Base-by-base conservation (phyloP, 2,888 invertebrate species). In the Micoletzkya japonica region DNA sequence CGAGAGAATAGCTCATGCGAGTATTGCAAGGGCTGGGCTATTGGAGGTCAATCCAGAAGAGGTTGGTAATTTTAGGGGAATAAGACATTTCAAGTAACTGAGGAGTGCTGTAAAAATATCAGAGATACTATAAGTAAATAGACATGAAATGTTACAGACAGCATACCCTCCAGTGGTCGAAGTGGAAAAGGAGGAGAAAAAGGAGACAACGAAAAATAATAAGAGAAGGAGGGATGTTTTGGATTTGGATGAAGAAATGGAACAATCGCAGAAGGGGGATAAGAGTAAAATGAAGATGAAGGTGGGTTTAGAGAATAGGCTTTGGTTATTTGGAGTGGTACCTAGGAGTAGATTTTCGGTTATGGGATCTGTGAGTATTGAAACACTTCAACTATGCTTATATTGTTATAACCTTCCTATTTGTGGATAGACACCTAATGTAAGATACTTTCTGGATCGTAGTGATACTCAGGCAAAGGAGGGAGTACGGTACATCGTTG, bases 1-100 rank as follows among this genome's bases (percentile, higher is more conserved):
- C 86, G 66, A 70, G 24, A 60, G 76, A 26, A 52, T 36, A 7
- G 77, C 75, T 7, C 83, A 82, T 64, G 36, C 39, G 2, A 60
- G 73, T n/a, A 63, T 83, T 49, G 63, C 67, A n/a, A 39, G 36
- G 14, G 37, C 58, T 17, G 75, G 73, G 26, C 69, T 80, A 49
- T 50, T 78, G 20, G 32, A 30, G 36, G 28, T n/a, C n/a, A n/a
- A n/a, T n/a, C n/a, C n/a, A n/a, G n/a, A n/a, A n/a, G n/a, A n/a
- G n/a, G n/a, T n/a, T n/a, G n/a, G n/a, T n/a, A n/a, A n/a, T n/a
- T n/a, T n/a, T 52, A 52, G 6, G 14, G 52, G 6, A 17, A 20
- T 26, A 44, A 3, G 50, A 7, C 20, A 7, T 50, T 4, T 50
- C 50, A 59, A n/a, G 26, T 24, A 26, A 26, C 26, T 3, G 37